Base-by-base conservation (phyloP, 2,797 vertebrate species). In the Rhinichthys osculus region DNA sequence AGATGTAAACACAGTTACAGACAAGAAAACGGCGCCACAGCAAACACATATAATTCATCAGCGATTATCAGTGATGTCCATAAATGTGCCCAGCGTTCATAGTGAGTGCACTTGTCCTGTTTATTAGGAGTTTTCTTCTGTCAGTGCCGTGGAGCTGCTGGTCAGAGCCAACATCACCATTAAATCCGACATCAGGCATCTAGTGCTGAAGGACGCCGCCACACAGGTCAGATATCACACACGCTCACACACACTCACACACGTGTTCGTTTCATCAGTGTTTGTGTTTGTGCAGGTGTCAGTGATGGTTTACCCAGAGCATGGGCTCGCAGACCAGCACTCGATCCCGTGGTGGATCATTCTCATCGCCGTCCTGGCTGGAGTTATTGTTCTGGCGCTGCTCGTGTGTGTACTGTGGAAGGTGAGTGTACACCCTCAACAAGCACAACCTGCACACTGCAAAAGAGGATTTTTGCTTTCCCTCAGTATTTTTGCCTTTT, bases 281-380 rank as follows among this genome's bases (percentile, higher is more conserved):
- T 59, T 10, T 77, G 23, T 69, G 1, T 59, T 3, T 83, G 40
- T 78, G 6, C 90, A 99, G 98, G 94, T 97, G 71, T 91, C 95
- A 7, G 92, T 99, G 89, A 96, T 94, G 94, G 95, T 99, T 69
- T 98, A 98, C 88, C 95, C 97, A 71, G 97, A 98, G 87, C 95
- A 95, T 0, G 91, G 93, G 19, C 93, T 94, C 0, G 92, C 92
- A 40, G 94, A 95, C 78, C 94, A 95, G 21, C 94, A 94, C 57
- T 93, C 88, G 14, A 95, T 98, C 78, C 96, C 96, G 3, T 98
- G 97, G 97, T 98, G 97, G 97, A 96, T 97, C 88, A 96, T 98
- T 88, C 93, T 97, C 50, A 95, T 98, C 52, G 96, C 98, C 0
- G 81, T 96, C 3, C 92, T 98, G 88, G 96, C 96, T 0, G 98